Conservation (phyloP, 2,797 vertebrate genomes). For the Peromyscus nudipes region DNA sequence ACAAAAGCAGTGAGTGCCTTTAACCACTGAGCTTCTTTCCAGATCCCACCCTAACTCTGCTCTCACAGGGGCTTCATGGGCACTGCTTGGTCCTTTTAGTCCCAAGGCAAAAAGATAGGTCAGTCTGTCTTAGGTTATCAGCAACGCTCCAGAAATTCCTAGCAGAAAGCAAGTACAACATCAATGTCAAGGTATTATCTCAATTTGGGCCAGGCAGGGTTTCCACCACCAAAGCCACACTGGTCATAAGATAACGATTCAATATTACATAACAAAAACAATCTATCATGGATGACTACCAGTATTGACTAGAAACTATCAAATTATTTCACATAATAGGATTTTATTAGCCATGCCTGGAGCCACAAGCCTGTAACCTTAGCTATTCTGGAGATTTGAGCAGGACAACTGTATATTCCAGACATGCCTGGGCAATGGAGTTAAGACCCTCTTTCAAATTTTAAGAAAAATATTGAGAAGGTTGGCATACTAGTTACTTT, state of each 20-base stretch:
- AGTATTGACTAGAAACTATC: background rate
- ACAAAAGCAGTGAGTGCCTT: background rate
- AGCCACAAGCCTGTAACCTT: background rate
- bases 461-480: background rate
- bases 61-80: background rate
- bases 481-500: background rate
- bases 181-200: background rate
- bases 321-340: background rate
- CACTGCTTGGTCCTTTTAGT: background rate
- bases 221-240: background rate
- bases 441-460: background rate
- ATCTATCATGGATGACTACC: background rate
- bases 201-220: background rate
- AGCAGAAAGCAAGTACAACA: background rate
- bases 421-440: background rate
- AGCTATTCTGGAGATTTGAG: background rate
- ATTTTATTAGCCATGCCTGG: background rate
- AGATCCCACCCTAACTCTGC: background rate
- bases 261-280: background rate
- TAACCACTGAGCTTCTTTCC: background rate
- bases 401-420: background rate
- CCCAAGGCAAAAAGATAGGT: background rate
- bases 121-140: background rate
- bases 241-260: background rate
- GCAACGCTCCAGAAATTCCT: background rate